Conservation (phyloP, 2,797 vertebrate genomes). For the Sebastes variabilis region DNA sequence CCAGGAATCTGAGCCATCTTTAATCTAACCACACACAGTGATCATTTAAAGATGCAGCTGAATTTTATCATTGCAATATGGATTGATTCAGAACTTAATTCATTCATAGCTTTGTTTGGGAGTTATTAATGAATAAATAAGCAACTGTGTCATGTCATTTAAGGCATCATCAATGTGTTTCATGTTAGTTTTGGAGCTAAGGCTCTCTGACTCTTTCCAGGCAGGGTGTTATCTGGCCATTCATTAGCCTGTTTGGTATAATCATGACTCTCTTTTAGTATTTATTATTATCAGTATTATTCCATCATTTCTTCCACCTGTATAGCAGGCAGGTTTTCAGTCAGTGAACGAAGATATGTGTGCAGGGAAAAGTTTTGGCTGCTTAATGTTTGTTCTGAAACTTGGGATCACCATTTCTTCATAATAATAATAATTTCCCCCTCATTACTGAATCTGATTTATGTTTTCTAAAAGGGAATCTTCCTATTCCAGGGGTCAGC, state of each 20-base stretch:
- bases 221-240: background rate
- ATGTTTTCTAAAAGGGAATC: background rate
- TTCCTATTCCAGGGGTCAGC: background rate
- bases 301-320: background rate
- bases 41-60: background rate
- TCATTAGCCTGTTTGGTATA: background rate
- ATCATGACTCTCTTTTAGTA: background rate
- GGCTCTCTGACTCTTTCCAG: background rate
- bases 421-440: background rate
- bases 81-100: background rate
- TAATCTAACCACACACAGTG: background rate
- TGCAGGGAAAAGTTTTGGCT: background rate
- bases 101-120: background rate
- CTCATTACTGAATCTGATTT: background rate
- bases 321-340: background rate
- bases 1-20: conserved; percentile 1
- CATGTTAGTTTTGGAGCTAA: background rate
- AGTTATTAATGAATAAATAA: background rate
- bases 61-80: background rate
- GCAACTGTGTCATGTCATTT: background rate
- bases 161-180: background rate
- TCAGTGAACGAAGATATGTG: background rate
- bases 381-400: background rate
- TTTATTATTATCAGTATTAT: background rate
- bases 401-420: background rate